phyloP scores from a whole-genome alignment of 2,797 vertebrate genomes.

The Lacerta viridis region DNA sequence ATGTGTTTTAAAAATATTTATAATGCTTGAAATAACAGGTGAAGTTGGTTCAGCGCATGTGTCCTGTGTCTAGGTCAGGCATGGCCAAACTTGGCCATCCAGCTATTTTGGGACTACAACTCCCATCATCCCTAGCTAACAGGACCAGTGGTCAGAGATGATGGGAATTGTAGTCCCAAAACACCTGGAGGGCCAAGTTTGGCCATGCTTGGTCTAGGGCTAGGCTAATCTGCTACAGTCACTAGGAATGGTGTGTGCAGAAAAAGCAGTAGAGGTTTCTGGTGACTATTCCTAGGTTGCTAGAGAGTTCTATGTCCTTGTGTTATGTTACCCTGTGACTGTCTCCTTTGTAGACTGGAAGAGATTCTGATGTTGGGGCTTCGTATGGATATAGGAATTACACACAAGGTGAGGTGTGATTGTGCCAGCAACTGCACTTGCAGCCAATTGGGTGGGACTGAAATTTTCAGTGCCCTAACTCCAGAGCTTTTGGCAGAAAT shows the following conservation, averaged over 20 bases:
- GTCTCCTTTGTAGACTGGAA: slow-evolving; percentile 84
- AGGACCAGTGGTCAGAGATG: too few species aligned
- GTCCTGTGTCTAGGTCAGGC: too few species aligned
- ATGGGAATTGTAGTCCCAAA: too few species aligned
- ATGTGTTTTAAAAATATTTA: background rate
- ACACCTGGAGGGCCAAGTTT: too few species aligned
- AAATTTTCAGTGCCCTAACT: background rate
- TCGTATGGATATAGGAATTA: slow-evolving; percentile 86
- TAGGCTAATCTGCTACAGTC: background rate
- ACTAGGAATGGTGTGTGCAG: background rate
- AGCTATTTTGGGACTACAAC: too few species aligned
- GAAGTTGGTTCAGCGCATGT: too few species aligned
- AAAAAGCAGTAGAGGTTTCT: background rate
- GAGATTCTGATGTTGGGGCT: slow-evolving; percentile 92
- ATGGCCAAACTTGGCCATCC: too few species aligned
- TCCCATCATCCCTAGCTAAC: too few species aligned
- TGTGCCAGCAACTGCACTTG: background rate
- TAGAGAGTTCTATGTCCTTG: background rate
- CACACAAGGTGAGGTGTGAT: slow-evolving; percentile 83
- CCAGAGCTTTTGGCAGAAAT: background rate
- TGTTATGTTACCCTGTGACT: background rate
- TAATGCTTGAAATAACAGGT: background rate
- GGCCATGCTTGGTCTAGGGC: too few species aligned
- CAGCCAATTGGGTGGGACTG: background rate
- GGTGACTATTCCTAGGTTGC: background rate